Conservation (phyloP, 2,113 vertebrate genomes). For the Egretta garzetta region DNA sequence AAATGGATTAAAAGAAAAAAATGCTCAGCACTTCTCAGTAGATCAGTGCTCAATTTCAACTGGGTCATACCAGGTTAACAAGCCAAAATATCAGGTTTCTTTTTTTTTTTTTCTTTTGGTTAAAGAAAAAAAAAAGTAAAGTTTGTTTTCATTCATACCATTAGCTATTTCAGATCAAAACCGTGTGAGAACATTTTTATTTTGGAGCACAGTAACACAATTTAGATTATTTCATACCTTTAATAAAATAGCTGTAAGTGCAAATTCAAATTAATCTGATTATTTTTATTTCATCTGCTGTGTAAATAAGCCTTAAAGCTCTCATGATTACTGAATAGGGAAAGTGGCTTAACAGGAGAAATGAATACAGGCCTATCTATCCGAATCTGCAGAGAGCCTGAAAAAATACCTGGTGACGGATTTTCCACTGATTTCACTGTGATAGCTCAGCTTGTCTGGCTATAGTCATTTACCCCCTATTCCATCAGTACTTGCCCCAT, state of each 20-base stretch:
- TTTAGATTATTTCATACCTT: background rate
- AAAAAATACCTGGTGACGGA: background rate
- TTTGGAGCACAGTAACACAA: background rate
- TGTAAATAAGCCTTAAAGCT: conserved; percentile 8
- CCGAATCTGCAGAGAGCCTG: background rate
- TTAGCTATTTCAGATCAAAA: background rate
- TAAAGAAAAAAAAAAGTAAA: background rate
- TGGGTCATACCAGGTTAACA: conserved; percentile 16
- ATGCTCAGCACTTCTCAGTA: background rate
- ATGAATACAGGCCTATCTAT: background rate
- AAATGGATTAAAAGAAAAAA: conserved; percentile 9
- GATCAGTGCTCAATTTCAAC: background rate
- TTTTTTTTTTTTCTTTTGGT: background rate
- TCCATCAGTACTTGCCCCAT: background rate
- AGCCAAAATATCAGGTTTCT: background rate
- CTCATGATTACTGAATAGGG: background rate
- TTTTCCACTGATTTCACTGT: background rate
- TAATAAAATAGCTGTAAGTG: background rate
- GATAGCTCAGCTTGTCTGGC: background rate
- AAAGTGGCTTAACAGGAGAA: background rate
- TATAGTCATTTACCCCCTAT: background rate
- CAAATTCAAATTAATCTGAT: background rate
- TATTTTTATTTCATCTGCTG: background rate
- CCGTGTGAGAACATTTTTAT: background rate
- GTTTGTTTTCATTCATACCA: background rate